Conservation (phyloP, 2,888 invertebrate species). For the Heteropelma amictum region DNA sequence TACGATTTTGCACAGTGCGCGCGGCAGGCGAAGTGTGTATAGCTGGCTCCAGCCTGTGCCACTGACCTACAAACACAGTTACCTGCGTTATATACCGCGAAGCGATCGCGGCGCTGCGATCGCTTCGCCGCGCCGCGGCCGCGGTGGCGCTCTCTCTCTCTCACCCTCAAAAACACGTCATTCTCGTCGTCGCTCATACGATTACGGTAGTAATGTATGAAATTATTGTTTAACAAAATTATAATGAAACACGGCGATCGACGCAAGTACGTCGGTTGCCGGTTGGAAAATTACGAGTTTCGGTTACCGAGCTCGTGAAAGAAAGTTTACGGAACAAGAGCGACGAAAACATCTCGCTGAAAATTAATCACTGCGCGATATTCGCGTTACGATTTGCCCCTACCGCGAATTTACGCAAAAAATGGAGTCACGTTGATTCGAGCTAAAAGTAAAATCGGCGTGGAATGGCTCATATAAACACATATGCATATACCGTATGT, state of each 20-base stretch:
- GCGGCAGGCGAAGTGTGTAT: constrained; percentile 50
- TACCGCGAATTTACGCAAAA: not conserved
- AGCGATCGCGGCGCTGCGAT: constrained; percentile 15
- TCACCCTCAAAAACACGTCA: not conserved
- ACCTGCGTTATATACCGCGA: constrained; percentile 74
- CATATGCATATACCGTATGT: not conserved
- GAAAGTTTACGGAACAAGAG: no score
- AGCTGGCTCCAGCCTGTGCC: constrained; percentile 67
- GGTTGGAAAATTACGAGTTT: no score
- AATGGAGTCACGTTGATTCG: not conserved
- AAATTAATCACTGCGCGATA: no score
- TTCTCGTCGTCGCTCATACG: not conserved
- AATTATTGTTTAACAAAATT: not conserved
- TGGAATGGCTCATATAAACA: not conserved
- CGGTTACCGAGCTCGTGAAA: no score
- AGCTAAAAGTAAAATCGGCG: not conserved
- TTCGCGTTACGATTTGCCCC: no score
- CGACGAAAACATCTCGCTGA: no score
- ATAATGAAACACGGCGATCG: no score
- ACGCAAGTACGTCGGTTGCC: no score
- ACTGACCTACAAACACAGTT: constrained; percentile 77
- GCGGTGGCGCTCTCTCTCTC: not conserved
- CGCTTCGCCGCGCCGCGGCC: not conserved
- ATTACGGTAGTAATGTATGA: not conserved
- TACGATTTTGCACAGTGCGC: constrained; percentile 69